phyloP scores from a whole-genome alignment of 2,113 vertebrate genomes.

The Camelus bactrianus region DNA sequence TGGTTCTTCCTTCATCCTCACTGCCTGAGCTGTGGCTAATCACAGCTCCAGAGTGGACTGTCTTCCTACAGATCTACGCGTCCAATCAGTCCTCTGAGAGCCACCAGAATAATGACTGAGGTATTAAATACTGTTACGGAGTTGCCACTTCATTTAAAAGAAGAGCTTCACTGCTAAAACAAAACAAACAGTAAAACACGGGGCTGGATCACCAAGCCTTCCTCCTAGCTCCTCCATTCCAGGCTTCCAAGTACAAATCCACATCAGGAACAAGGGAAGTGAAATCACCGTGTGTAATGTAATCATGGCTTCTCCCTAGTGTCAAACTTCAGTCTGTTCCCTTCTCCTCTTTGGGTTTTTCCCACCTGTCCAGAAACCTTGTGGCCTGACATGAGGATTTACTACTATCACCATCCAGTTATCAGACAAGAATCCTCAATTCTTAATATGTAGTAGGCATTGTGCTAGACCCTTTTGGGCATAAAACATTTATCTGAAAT shows the following conservation, averaged over 20 bases:
- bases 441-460: neutral
- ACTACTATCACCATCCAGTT: neutral
- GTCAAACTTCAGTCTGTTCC: neutral
- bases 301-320: neutral
- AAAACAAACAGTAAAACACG: neutral
- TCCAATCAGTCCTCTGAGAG: neutral
- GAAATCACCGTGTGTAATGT: fast-evolving
- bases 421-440: neutral
- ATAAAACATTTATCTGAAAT: neutral
- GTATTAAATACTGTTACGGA: neutral
- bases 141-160: neutral
- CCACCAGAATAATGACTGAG: neutral
- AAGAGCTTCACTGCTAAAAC: neutral
- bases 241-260: neutral
- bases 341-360: neutral
- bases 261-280: neutral
- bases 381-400: neutral
- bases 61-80: neutral
- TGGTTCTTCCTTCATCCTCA: neutral
- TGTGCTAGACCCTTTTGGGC: neutral
- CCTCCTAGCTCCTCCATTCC: neutral
- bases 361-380: neutral
- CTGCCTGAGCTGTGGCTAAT: neutral
- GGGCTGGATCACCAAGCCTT: neutral
- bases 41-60: neutral